These are phyloP conservation scores for Neolamprologus brichardi DNA, from an alignment of 2,113 vertebrate species.

Conservation along the genomic window DNA sequence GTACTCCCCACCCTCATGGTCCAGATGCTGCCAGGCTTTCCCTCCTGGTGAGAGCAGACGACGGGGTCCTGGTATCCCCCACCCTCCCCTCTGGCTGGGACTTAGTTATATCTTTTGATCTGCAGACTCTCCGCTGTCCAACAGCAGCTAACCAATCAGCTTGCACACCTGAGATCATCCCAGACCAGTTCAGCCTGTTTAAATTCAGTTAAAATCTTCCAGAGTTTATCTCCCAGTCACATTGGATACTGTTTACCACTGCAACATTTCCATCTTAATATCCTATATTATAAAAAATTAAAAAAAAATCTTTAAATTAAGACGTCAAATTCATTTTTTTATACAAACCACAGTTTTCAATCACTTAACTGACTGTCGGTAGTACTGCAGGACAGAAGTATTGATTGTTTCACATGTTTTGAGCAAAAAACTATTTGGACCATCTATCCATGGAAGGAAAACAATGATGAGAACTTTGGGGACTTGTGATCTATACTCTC, in stretches of 20 bases:
- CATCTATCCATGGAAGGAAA: background rate
- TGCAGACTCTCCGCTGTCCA: background rate
- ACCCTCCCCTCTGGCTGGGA: background rate
- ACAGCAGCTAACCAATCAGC: background rate
- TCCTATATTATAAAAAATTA: background rate
- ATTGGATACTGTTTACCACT: background rate
- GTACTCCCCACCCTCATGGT: background rate
- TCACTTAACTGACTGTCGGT: background rate
- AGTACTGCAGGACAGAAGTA: background rate
- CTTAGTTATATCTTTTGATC: constrained; percentile 14
- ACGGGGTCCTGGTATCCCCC: background rate
- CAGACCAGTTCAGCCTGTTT: background rate
- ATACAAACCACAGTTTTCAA: background rate
- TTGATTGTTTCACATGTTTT: background rate
- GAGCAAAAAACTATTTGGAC: background rate
- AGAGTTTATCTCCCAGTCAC: background rate
- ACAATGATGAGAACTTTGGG: background rate
- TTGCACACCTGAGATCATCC: background rate
- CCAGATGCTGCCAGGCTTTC: constrained; percentile 1
- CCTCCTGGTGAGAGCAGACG: constrained; percentile 5
- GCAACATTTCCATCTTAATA: background rate
- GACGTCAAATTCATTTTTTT: background rate
- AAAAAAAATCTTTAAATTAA: background rate
- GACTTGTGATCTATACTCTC: background rate
- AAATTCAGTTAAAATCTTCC: background rate